phyloP scores from a whole-genome alignment of 1,140 invertebrate genomes.

The Periplaneta americana region DNA sequence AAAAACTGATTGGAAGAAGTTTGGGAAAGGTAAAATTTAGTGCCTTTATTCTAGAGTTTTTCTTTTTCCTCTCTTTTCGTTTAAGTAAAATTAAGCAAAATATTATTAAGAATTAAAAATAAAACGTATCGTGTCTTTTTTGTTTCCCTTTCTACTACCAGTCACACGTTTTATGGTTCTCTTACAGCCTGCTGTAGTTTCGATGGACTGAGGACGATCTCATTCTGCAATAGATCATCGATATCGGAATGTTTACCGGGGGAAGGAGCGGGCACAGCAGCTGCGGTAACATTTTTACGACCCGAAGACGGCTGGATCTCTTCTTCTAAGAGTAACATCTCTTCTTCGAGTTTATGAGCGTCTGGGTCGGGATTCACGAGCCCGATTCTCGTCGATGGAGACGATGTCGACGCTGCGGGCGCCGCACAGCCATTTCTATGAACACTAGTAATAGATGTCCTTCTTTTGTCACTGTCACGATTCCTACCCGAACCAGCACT shows the following conservation, averaged over 20 bases:
- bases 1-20: neutral
- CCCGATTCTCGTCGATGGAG: conserved; percentile 17
- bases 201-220: conserved; percentile 41
- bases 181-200: conserved; percentile 27
- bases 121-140: neutral
- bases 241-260: neutral
- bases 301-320: conserved; percentile 20
- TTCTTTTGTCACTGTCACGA: neutral
- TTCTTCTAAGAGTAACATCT: conserved; percentile 11
- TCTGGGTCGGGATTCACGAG: conserved; percentile 29
- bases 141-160: neutral
- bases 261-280: conserved; percentile 21
- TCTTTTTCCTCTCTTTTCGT: neutral
- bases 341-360: conserved; percentile 25
- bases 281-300: neutral
- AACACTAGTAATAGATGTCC: neutral
- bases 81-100: neutral
- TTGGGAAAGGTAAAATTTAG: neutral
- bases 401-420: neutral
- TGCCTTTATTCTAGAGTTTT: neutral
- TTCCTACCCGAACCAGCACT: too few relatives aligned
- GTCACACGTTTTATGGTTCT: neutral
- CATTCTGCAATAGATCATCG: conserved; percentile 28
- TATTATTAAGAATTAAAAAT: neutral
- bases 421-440: neutral